Evolutionary conservation across 2,888 invertebrate species (phyloP).

Genomic region (Pseudoips prasinana): DNA sequence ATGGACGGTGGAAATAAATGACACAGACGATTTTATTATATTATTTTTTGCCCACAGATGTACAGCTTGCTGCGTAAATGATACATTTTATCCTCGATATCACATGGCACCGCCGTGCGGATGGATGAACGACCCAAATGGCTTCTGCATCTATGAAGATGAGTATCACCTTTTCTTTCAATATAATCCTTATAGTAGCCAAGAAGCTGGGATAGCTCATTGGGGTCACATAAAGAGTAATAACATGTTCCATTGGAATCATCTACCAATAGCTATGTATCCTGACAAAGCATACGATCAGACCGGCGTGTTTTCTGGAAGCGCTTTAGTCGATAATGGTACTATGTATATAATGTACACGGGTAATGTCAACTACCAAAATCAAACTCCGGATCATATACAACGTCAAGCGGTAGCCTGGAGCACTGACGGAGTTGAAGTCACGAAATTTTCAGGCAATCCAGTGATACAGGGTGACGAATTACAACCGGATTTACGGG

Average conservation of each 20-base stretch:
- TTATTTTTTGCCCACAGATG: conserved; percentile 32
- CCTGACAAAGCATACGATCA: conserved; percentile 64
- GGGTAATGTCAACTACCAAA: conserved; percentile 53
- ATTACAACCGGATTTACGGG: conserved; percentile 65
- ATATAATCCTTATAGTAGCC: conserved; percentile 62
- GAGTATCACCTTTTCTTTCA: conserved; percentile 78
- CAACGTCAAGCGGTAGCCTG: conserved; percentile 59
- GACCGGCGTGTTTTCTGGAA: conserved; percentile 72
- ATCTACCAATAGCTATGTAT: conserved; percentile 67
- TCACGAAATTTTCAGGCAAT: conserved; percentile 55
- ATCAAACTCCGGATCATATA: conserved; percentile 44
- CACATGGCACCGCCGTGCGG: conserved; percentile 59
- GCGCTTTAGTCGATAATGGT: conserved; percentile 59
- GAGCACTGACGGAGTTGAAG: conserved; percentile 55
- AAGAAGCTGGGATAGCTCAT: conserved; percentile 56
- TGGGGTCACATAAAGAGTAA: conserved; percentile 77
- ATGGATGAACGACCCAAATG: conserved; percentile 83
- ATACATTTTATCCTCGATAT: conserved; percentile 51
- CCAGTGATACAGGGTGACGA: conserved; percentile 54
- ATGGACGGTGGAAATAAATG: too few relatives aligned
- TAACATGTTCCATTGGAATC: conserved; percentile 72
- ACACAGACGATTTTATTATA: conserved; percentile 33
- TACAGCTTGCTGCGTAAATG: conserved; percentile 23
- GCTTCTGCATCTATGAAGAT: conserved; percentile 58
- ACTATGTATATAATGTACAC: conserved; percentile 64